Evolutionary conservation across 1,140 invertebrate genomes (phyloP), one percentile per base, ranked within the genome.

Genomic region (Cataglyphis hispanica): DNA sequence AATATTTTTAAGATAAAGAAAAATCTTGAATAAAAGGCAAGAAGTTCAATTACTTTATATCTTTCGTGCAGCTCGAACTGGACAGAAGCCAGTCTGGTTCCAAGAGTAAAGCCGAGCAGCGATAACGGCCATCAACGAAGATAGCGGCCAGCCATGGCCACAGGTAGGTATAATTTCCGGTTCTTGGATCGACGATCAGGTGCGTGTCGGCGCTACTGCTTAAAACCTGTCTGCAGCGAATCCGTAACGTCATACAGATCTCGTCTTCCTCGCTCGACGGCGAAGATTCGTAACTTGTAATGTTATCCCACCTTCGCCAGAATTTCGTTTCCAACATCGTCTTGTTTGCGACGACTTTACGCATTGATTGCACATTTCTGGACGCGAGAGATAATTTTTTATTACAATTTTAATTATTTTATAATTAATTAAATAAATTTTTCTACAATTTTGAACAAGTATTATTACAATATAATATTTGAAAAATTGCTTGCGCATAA

Each of bases 71-170:
- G 6, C 94, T 93, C 4, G 95, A 92, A 80, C 95, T 96, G 1
- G 97, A 95, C 27, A 97, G 84, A 46, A 97, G 93, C 97, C 97
- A 97, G 34, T 96, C 93, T 2, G 92, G 78, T 87, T 97, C 95
- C n/a, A 98, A 92, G 74, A 97, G 94, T 77, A 96, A 95, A 1
- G 97, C 97, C 16, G 96, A 95, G 91, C 97, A 97, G 91, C 93
- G 96, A 85, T 97, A 96, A 40, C 93, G 90, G 27, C 97, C 97
- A 90, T 97, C 96, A 0, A 96, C 94, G 92, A 96, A 97, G 50
- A 98, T 93, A 85, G 96, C 96, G 0, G 96, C 97, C 84, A 96
- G 93, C 97, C 97, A 98, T 1, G 97, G 97, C 95, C 96, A 96
- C 60, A 93, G 88, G 84, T 95, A 95, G 19, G 90, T 90, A 16